Conservation (phyloP, 2,888 invertebrate species). For the Herminia tarsipennalis region DNA sequence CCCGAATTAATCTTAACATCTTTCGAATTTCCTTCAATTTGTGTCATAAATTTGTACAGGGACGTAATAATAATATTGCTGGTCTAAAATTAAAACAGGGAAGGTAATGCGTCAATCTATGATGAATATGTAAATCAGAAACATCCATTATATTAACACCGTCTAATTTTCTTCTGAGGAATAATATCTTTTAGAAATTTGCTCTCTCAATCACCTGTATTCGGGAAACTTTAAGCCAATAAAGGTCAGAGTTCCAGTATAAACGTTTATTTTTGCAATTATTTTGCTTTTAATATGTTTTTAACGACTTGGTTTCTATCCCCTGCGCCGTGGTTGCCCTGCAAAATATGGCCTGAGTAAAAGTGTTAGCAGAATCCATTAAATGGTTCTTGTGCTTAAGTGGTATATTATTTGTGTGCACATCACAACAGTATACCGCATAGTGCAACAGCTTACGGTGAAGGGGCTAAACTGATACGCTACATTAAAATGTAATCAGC, state of each 20-base stretch:
- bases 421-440: no score
- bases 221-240: neutral
- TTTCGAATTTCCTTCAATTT: neutral
- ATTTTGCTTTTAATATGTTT: neutral
- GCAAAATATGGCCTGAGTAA: neutral
- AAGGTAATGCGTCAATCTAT: neutral
- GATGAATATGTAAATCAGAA: neutral
- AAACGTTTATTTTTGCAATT: neutral
- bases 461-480: no score
- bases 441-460: no score
- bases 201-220: neutral
- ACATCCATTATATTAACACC: neutral
- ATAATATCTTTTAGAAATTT: neutral
- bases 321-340: neutral
- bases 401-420: no score
- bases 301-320: neutral
- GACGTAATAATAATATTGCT: neutral
- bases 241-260: neutral
- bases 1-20: constrained; percentile 4
- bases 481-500: no score
- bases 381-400: neutral
- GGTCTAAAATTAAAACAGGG: no score
- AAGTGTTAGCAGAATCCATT: neutral
- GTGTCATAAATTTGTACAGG: neutral
- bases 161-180: neutral